Conservation (phyloP, 2,888 invertebrate genomes). For the Amphipyra tragopoginis region DNA sequence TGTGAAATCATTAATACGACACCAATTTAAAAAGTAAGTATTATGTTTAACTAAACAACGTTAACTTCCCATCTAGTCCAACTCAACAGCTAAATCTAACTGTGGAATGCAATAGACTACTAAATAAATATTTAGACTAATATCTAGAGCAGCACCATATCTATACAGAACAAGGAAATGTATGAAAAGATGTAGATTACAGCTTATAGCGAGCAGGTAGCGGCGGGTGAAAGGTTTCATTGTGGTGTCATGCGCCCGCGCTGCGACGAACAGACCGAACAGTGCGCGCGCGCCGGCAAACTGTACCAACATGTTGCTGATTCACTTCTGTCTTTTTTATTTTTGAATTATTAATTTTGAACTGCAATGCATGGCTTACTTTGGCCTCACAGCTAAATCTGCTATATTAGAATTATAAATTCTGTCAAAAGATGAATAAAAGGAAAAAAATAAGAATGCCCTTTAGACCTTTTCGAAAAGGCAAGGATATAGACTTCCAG, state of each 20-base stretch:
- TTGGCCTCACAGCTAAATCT: too few species aligned
- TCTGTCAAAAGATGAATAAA: too few species aligned
- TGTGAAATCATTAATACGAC: too few species aligned
- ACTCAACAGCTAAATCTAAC: background rate
- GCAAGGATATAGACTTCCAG: too few species aligned
- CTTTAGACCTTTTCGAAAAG: too few species aligned
- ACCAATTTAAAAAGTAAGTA: too few species aligned
- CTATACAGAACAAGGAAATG: conserved; percentile 51
- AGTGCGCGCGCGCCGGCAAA: conserved; percentile 23
- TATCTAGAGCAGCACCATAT: conserved; percentile 48
- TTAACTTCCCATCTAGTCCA: too few species aligned
- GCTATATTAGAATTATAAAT: too few species aligned
- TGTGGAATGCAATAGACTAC: conserved; percentile 24
- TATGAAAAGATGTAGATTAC: conserved; percentile 53
- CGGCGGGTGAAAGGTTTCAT: conserved; percentile 74
- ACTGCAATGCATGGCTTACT: too few species aligned
- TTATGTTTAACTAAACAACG: too few species aligned
- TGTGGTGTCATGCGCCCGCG: conserved; percentile 69
- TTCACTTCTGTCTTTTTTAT: conserved; percentile 4
- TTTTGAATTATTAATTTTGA: too few species aligned
- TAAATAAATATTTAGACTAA: conserved; percentile 26
- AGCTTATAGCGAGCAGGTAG: conserved; percentile 55
- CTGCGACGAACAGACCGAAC: conserved; percentile 24
- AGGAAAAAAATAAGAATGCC: too few species aligned
- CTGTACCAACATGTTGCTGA: conserved; percentile 30